A percentile compares a stretch with the other conserved stretches of the same genome.
These are phyloP conservation scores for Macquaria australasica DNA, from an alignment of 2,113 vertebrate genomes.

Conservation along the genomic window DNA sequence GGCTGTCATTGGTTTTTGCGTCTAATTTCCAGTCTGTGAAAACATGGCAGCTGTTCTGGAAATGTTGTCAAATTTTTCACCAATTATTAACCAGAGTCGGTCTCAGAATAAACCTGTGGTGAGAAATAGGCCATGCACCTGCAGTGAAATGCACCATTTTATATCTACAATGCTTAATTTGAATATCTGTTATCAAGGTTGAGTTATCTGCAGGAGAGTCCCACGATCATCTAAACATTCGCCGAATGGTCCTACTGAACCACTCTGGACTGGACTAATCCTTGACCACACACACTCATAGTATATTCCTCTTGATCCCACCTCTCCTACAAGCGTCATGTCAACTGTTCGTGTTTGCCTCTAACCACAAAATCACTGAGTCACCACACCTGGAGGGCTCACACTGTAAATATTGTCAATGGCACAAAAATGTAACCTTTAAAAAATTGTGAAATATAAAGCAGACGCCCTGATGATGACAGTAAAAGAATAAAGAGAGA, in stretches of 20 bases:
- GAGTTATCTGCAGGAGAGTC: neutral
- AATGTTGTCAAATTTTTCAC: conserved; percentile 1
- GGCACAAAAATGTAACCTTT: neutral
- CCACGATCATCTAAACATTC: neutral
- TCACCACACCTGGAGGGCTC: neutral
- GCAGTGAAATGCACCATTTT: neutral
- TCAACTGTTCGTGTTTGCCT: neutral
- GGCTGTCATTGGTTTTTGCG: neutral
- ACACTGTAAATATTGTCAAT: neutral
- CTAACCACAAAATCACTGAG: neutral
- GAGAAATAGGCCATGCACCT: neutral
- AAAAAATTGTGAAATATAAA: neutral
- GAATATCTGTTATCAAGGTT: neutral
- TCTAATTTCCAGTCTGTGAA: conserved; percentile 19
- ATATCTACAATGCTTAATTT: neutral
- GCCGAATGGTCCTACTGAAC: neutral
- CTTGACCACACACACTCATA: neutral
- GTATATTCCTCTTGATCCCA: neutral
- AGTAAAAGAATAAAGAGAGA: neutral
- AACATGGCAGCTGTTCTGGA: conserved; percentile 20
- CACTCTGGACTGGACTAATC: neutral
- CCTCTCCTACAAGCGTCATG: neutral
- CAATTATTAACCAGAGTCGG: neutral
- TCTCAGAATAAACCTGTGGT: neutral
- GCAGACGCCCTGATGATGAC: neutral